Evolutionary conservation across 1,140 invertebrate genomes (phyloP).

Genomic region (Mactra quadrangularis): DNA sequence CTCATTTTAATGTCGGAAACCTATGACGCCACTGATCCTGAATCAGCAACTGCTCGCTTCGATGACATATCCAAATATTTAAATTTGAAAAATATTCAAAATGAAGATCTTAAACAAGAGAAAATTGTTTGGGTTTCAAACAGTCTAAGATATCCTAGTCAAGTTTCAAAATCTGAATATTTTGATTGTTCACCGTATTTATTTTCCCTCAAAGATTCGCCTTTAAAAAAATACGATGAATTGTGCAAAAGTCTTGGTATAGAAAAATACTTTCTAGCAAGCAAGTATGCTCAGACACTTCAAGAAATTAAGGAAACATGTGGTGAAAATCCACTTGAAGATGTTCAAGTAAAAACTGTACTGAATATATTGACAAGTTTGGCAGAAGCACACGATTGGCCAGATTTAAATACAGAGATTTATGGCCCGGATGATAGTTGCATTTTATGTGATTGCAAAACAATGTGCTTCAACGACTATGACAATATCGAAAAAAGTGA

Average conservation of each 20-base stretch:
- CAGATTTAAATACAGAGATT: slow-evolving; percentile 15
- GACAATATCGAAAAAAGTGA: slow-evolving; percentile 50
- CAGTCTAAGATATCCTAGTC: slow-evolving; percentile 48
- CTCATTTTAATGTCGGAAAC: too few species aligned
- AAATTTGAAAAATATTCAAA: neutral
- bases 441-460: slow-evolving; percentile 43
- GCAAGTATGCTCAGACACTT: slow-evolving; percentile 22
- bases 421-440: slow-evolving; percentile 65
- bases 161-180: slow-evolving; percentile 42
- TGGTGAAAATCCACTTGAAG: neutral
- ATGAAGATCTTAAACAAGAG: too few species aligned
- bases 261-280: slow-evolving; percentile 39
- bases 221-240: neutral
- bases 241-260: slow-evolving; percentile 57
- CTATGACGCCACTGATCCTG: too few species aligned
- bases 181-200: slow-evolving; percentile 66
- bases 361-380: slow-evolving; percentile 1
- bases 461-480: slow-evolving; percentile 70
- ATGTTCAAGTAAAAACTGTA: neutral
- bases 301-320: neutral
- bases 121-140: slow-evolving; percentile 7
- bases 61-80: too few species aligned
- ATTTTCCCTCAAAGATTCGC: slow-evolving; percentile 42
- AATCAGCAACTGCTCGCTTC: too few species aligned
- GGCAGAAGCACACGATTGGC: too few species aligned